Percentiles rank a stretch among this genome's conserved stretches.
Conservation (phyloP, 2,797 vertebrate genomes). For the Dicrostonyx torquatus region DNA sequence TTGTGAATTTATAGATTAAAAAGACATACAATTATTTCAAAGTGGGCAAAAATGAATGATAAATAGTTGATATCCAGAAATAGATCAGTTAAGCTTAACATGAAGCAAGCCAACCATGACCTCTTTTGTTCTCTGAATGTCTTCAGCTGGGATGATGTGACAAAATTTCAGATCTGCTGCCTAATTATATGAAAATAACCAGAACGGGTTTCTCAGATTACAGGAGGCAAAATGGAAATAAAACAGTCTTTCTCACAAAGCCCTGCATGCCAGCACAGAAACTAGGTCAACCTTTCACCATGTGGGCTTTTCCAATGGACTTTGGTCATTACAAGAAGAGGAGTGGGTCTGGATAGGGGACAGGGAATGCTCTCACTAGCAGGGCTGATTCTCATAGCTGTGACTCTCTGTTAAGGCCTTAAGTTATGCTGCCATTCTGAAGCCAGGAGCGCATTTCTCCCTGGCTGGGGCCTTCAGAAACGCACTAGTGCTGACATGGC, state of each 20-base stretch:
- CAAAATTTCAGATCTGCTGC: not conserved
- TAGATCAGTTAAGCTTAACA: conserved; percentile 22
- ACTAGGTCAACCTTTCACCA: not conserved
- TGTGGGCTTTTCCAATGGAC: not conserved
- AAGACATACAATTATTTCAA: conserved; percentile 38
- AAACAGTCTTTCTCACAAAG: not conserved
- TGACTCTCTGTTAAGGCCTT: not conserved
- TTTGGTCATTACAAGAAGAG: not conserved
- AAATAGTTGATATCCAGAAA: not conserved
- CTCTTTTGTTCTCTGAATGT: not conserved
- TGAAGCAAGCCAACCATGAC: not conserved
- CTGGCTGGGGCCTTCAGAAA: not conserved
- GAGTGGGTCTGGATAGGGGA: not conserved
- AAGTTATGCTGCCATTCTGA: not conserved
- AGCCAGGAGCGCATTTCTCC: not conserved
- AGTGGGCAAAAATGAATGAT: conserved; percentile 24
- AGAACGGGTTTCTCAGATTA: not conserved
- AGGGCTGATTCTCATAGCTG: not conserved
- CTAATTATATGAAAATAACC: conserved; percentile 11
- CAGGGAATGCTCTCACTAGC: not conserved
- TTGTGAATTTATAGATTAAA: conserved; percentile 51
- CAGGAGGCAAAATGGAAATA: not conserved
- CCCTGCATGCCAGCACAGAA: not conserved
- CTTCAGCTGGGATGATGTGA: not conserved
- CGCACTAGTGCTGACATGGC: not conserved